Percentiles rank a stretch among this genome's conserved stretches.
phyloP scores from a whole-genome alignment of 30 jellyfish, hydroid and myxozoan genomes.

The Aurelia aurita complex sp. Pacific region DNA sequence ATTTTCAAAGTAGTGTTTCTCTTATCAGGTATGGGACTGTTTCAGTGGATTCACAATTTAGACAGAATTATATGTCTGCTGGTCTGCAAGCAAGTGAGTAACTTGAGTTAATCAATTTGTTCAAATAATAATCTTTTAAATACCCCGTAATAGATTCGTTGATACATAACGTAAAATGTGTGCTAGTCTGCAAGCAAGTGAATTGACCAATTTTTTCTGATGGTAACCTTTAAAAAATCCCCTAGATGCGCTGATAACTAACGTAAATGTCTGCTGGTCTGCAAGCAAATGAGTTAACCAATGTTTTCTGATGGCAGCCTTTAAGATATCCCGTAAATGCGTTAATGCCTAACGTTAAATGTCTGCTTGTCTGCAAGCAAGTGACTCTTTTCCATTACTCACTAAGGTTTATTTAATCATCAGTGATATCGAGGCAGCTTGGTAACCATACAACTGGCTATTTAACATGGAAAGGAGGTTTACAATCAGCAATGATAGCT shows the following conservation, averaged over 20 bases:
- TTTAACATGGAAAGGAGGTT: constrained; percentile 90
- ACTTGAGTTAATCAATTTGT: neutral
- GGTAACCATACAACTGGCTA: constrained; percentile 88
- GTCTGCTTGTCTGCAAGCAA: no score
- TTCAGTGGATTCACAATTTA: constrained; percentile 69
- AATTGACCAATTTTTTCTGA: no score
- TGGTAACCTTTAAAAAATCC: no score
- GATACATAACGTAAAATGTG: no score
- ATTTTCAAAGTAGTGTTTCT: neutral
- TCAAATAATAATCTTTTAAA: no score
- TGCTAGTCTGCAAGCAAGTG: no score
- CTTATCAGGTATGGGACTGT: constrained; percentile 70
- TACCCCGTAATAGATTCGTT: no score
- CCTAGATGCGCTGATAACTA: no score
- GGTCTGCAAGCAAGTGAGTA: constrained; percentile 97
- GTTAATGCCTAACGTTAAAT: no score
- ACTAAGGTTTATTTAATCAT: neutral
- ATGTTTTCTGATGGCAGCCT: no score
- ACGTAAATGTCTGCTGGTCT: constrained; percentile 78
- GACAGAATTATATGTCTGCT: constrained; percentile 69
- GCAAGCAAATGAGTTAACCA: constrained; percentile 84
- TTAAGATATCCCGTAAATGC: no score
- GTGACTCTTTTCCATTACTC: no score
- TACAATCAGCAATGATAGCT: constrained; percentile 74
- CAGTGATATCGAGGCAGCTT: constrained; percentile 89